phyloP scores from a whole-genome alignment of 2,797 vertebrate genomes.

The Mastacembelus armatus region DNA sequence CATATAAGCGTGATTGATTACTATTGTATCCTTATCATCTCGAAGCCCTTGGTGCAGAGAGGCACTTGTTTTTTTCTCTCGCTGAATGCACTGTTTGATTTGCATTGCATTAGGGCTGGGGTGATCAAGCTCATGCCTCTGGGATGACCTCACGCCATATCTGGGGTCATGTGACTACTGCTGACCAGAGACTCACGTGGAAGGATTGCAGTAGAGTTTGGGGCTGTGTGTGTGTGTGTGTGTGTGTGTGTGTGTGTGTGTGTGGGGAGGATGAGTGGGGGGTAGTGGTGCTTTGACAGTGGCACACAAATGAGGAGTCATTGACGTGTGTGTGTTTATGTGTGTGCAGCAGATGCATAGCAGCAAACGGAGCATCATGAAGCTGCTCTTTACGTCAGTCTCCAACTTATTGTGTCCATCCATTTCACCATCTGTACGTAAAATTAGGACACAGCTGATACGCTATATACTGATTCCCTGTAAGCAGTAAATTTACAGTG shows the following conservation, averaged over 20 bases:
- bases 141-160: slow-evolving; percentile 61
- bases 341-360: slow-evolving; percentile 4
- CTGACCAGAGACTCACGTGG: slow-evolving; percentile 50
- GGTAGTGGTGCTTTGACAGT: slow-evolving; percentile 16
- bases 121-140: slow-evolving; percentile 71
- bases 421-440: slow-evolving; percentile 1
- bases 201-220: slow-evolving; percentile 29
- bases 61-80: slow-evolving; percentile 25
- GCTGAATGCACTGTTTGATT: slow-evolving; percentile 62
- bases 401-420: slow-evolving; percentile 7
- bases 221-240: no score
- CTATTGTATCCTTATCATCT: slow-evolving; percentile 23
- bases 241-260: no score
- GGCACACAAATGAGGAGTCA: slow-evolving; percentile 56
- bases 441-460: neutral
- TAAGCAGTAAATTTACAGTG: slow-evolving; percentile 2
- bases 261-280: slow-evolving; percentile 14
- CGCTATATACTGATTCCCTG: neutral
- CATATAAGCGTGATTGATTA: slow-evolving; percentile 55
- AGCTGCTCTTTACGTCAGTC: slow-evolving; percentile 18
- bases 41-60: slow-evolving; percentile 18
- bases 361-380: slow-evolving; percentile 21
- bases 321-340: slow-evolving; percentile 24
- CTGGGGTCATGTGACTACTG: slow-evolving; percentile 64
- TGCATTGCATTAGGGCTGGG: slow-evolving; percentile 73